Base-by-base conservation (phyloP, 2,888 invertebrate genomes). In the Ceratothoa steindachneri region DNA sequence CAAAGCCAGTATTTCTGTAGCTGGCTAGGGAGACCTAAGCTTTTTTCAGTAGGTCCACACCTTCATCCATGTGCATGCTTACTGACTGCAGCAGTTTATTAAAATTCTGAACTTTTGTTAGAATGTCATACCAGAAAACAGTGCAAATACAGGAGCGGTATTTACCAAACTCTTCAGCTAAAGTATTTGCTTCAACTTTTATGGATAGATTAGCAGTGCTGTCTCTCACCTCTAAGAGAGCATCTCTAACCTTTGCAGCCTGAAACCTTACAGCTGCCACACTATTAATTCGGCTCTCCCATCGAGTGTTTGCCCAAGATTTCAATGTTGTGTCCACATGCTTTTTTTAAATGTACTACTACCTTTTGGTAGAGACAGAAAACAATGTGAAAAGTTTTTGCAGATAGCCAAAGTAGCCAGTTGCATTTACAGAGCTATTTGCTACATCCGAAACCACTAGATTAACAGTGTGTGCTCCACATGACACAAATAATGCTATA, bases 351-450 rank as follows among this genome's bases (percentile, higher is more conserved):
- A 28, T 69, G 28, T 51, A 51, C 53, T 51, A 51, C 53, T 28
- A 69, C 27, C 69, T 51, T 69, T 69, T 24, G 19, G 69, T 69
- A 22, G 68, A 68, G 68, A 41, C 68, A n/a, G 31, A 68, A 68
- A 68, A 79, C 7, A 77, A 55, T 24, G 51, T 72, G 67, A 65
- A 77, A 30, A 79, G 19, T 52, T 66, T 76, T 53, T 77, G 77
- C 22, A 80, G n/a, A 30, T 65, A 64, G 28, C 74, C 72, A 72
- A 80, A 77, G 69, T 67, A 79, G 27, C 65, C 53, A 19, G 29
- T 69, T 15, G 69, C 77, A 67, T 71, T 67, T 19, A 52, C 60
- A 27, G 72, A 77, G n/a, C 28, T 51, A 31, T 31, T 72, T 22
- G 75, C 65, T 22, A 71, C 74, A 74, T 74, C 77, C 24, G 51